Evolutionary conservation across 1,140 invertebrate genomes (phyloP).

Genomic region (Drosophila grimshawi): DNA sequence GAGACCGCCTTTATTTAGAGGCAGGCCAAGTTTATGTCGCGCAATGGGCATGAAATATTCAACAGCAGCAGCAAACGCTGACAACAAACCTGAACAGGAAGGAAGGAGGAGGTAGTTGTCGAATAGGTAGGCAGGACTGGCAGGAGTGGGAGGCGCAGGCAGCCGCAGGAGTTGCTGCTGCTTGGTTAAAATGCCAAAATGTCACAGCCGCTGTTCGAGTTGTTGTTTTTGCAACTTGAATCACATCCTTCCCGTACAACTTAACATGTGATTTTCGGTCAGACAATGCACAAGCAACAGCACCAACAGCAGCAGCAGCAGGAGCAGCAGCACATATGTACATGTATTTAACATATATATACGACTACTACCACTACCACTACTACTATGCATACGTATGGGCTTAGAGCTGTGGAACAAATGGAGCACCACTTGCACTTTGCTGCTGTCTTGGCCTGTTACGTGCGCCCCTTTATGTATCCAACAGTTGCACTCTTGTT

Average conservation of each 20-base stretch:
- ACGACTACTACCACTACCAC: neutral
- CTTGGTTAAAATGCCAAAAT: slow-evolving; percentile 56
- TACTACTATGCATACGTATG: slow-evolving; percentile 5
- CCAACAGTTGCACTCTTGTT: slow-evolving; percentile 31
- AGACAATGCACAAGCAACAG: slow-evolving; percentile 52
- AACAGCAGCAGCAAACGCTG: slow-evolving; percentile 49
- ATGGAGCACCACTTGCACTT: slow-evolving; percentile 51
- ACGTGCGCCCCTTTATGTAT: slow-evolving; percentile 58
- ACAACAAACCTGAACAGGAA: slow-evolving; percentile 30
- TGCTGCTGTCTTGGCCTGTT: slow-evolving; percentile 75
- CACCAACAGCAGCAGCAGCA: slow-evolving; percentile 16
- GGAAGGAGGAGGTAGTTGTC: neutral
- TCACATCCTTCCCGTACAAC: slow-evolving; percentile 83
- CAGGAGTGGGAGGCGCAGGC: neutral
- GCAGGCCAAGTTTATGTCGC: slow-evolving; percentile 63
- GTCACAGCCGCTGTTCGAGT: slow-evolving; percentile 59
- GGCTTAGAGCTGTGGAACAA: neutral
- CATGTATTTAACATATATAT: neutral
- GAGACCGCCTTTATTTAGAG: slow-evolving; percentile 70
- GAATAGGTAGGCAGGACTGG: neutral
- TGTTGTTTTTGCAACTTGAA: slow-evolving; percentile 72
- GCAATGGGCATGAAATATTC: slow-evolving; percentile 79
- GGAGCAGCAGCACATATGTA: slow-evolving; percentile 5
- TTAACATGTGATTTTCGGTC: slow-evolving; percentile 83
- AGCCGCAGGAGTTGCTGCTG: slow-evolving; percentile 15